A percentile compares a stretch with the other conserved stretches of the same genome.
phyloP scores from a whole-genome alignment of 2,113 vertebrate species.

The Mormoops blainvillei region DNA sequence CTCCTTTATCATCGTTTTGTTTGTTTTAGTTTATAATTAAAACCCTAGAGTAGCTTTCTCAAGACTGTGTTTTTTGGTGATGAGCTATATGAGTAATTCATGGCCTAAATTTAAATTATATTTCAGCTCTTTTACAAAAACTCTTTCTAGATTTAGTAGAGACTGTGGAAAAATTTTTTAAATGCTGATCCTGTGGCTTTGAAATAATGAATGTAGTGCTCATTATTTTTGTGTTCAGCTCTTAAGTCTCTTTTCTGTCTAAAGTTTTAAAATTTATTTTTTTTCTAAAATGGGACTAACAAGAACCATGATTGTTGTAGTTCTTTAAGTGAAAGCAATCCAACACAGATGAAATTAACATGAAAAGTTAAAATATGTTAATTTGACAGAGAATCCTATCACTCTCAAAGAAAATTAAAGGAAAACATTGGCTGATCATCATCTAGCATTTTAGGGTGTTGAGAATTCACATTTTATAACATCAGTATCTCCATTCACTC shows the following conservation, averaged over 20 bases:
- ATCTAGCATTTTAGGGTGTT: neutral
- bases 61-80: neutral
- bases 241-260: neutral
- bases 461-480: neutral
- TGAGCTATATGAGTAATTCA: neutral
- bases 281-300: neutral
- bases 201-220: neutral
- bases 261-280: neutral
- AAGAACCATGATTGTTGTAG: neutral
- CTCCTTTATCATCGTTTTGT: neutral
- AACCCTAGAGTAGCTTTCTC: neutral
- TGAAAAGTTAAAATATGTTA: neutral
- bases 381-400: neutral
- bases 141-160: slow-evolving; percentile 12
- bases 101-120: neutral
- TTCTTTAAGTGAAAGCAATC: slow-evolving; percentile 10
- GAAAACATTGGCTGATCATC: neutral
- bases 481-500: neutral
- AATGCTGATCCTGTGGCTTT: neutral
- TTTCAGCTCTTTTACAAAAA: neutral
- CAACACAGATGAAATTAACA: neutral
- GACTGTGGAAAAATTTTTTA: neutral
- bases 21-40: neutral
- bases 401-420: neutral
- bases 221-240: neutral